phyloP scores from a whole-genome alignment of 2,113 vertebrate species.

The Hippoglossus stenolepis region DNA sequence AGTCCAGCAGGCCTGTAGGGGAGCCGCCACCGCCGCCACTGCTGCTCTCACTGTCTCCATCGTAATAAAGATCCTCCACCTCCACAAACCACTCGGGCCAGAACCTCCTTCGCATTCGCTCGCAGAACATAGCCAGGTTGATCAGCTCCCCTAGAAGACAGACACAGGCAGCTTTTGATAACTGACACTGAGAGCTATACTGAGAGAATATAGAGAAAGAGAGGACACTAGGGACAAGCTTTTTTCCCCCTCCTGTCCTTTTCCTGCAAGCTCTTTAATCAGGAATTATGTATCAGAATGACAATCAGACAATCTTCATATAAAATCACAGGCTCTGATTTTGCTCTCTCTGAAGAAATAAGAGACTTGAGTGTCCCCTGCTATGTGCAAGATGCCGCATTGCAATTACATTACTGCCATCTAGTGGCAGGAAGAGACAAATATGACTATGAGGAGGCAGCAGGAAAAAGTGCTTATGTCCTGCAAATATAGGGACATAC shows the following conservation, averaged over 20 bases:
- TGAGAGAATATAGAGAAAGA: too few species aligned
- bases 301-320: too few species aligned
- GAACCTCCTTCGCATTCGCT: conserved; percentile 94
- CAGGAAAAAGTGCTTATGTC: too few species aligned
- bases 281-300: too few species aligned
- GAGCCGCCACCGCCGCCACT: conserved; percentile 70
- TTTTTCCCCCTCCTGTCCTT: too few species aligned
- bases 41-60: conserved; percentile 89
- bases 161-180: too few species aligned
- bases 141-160: conserved; percentile 89
- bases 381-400: background rate
- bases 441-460: background rate
- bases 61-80: conserved; percentile 89
- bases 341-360: too few species aligned
- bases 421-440: conserved; percentile 57
- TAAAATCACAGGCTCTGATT: too few species aligned
- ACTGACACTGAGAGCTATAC: too few species aligned
- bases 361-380: too few species aligned
- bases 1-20: conserved; percentile 78
- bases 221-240: too few species aligned
- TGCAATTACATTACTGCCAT: conserved; percentile 53
- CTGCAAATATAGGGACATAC: background rate
- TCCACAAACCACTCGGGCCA: conserved; percentile 97
- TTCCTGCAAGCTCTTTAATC: too few species aligned
- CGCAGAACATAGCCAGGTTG: conserved; percentile 97